Base-by-base conservation (phyloP, 2,888 invertebrate species). In the Plebejus anna region DNA sequence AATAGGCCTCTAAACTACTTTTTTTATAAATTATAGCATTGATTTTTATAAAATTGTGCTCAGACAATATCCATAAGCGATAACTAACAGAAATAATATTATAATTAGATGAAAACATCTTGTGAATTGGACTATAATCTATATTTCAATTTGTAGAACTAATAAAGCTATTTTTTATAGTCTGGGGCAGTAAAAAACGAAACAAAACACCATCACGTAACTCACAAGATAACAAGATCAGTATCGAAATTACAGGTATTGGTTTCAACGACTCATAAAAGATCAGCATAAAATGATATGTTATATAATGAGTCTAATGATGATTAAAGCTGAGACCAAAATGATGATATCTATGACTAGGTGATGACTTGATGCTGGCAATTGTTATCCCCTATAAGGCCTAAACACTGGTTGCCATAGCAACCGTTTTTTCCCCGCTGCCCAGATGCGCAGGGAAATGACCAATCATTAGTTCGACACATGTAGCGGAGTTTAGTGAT, bases 381-480 rank as follows among this genome's bases (percentile, higher is more conserved):
- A 61, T 55, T 6, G 47, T 28, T 51, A 55, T 73, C 32, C 73
- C 73, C 55, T 73, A 51, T 51, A 28, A 28, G 47, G 51, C 5
- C 4, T 55, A 38, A 71, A 42, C 13, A 75, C 66, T 61, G 78
- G 82, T 84, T 83, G 83, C 84, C 83, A 84, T 55, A 84, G 79
- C 81, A 79, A 78, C 80, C 86, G 88, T 88, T 91, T 91, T 90
- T 91, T 89, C 84, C 83, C 82, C 82, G 85, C 87, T 84, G 85
- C 82, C 82, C 81, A 80, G 80, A 79, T 80, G 79, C 80, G 79
- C 82, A 76, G 86, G 87, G 87, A 87, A 88, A 86, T 85, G 82
- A 79, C 79, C 79, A 79, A 82, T 55, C 16, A 16, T 55, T 75
- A 79, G 80, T 82, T 82, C 77, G 76, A 76, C 75, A 73, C 70